Evolutionary conservation across 1,140 invertebrate species (phyloP).

Genomic region (Oppia nitens): DNA sequence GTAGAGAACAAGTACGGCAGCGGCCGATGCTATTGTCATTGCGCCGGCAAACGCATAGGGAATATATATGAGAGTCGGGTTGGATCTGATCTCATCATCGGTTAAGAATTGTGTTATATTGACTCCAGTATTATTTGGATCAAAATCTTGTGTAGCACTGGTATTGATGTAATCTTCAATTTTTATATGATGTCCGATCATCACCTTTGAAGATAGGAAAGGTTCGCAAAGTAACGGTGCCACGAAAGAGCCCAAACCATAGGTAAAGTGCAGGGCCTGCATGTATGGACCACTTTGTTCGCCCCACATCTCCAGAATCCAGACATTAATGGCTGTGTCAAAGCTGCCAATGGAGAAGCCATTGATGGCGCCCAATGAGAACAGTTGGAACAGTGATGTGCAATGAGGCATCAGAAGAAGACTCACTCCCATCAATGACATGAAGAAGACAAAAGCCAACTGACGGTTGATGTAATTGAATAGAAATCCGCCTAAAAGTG

Average conservation of each 20-base stretch:
- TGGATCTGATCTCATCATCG: background rate
- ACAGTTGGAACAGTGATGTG: background rate
- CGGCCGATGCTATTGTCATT: background rate
- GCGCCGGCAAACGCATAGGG: slow-evolving; percentile 13
- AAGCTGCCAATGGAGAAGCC: slow-evolving; percentile 9
- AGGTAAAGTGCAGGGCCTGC: slow-evolving; percentile 37
- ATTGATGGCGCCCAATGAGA: slow-evolving; percentile 4
- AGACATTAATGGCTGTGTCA: slow-evolving; percentile 33
- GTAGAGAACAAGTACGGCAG: slow-evolving; percentile 7
- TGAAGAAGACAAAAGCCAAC: slow-evolving; percentile 6
- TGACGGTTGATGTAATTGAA: slow-evolving; percentile 17
- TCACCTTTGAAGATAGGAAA: slow-evolving; percentile 26
- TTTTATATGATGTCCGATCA: background rate
- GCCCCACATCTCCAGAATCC: slow-evolving; percentile 34
- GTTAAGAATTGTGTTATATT: background rate
- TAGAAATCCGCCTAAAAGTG: slow-evolving; percentile 8
- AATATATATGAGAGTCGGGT: slow-evolving; percentile 12
- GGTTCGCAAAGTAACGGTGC: slow-evolving; percentile 34
- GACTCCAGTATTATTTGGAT: background rate
- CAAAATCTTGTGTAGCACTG: background rate
- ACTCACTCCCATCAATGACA: slow-evolving; percentile 10
- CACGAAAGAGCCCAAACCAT: slow-evolving; percentile 36
- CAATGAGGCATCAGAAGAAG: slow-evolving; percentile 9
- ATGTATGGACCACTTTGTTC: slow-evolving; percentile 34
- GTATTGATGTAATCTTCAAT: background rate